These are phyloP conservation scores for Pteropus rufus DNA, from an alignment of 2,797 vertebrate genomes.

Conservation along the genomic window DNA sequence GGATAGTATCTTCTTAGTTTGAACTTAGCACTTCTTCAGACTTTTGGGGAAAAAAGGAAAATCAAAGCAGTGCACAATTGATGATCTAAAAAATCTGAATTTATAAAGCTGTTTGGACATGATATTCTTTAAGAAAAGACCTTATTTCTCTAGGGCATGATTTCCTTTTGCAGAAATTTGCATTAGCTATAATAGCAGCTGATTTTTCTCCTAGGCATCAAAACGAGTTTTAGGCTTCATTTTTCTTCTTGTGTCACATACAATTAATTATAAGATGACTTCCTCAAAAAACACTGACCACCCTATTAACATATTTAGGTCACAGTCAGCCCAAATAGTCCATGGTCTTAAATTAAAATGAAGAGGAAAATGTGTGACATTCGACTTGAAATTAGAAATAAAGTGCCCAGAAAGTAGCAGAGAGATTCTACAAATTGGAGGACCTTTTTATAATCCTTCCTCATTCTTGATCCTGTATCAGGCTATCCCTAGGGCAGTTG, in stretches of 20 bases:
- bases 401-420: not conserved
- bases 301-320: conserved; percentile 46
- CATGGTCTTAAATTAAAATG: conserved; percentile 26
- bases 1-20: conserved; percentile 15
- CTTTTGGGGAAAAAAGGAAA: not conserved
- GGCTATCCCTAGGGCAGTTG: not conserved
- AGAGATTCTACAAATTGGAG: not conserved
- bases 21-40: conserved; percentile 32
- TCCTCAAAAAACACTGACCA: conserved; percentile 25
- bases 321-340: not conserved
- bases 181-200: conserved; percentile 8
- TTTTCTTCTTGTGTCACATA: conserved; percentile 50
- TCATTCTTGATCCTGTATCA: not conserved
- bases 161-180: conserved; percentile 46
- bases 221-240: conserved; percentile 55
- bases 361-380: conserved; percentile 6
- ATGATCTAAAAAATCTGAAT: conserved; percentile 48
- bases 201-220: conserved; percentile 58
- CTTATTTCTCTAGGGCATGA: conserved; percentile 43
- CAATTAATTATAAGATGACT: conserved; percentile 47
- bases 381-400: conserved; percentile 47
- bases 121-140: conserved; percentile 47
- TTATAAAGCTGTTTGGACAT: conserved; percentile 44
- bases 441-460: not conserved
- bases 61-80: conserved; percentile 17